phyloP scores from a whole-genome alignment of 2,113 vertebrate genomes.

The Sula dactylatra region DNA sequence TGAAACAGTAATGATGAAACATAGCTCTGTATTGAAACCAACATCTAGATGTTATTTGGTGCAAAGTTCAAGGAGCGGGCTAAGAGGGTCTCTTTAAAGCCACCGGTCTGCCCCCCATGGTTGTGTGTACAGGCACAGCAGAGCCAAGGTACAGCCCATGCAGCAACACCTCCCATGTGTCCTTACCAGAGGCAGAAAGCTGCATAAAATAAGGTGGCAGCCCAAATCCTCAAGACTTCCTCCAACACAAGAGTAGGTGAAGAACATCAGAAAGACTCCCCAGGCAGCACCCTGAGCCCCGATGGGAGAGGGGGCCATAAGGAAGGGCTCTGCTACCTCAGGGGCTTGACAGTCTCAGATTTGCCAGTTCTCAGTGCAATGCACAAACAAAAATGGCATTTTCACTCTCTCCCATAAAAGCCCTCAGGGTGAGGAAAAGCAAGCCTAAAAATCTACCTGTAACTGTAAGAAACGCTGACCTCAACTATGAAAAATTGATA shows the following conservation, averaged over 20 bases:
- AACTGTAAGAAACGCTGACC: background rate
- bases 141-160: background rate
- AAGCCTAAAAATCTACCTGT: background rate
- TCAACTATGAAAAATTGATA: background rate
- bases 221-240: background rate
- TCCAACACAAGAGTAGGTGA: background rate
- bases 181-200: background rate
- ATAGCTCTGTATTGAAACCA: background rate
- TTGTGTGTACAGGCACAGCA: fast-evolving
- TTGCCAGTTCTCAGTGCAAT: background rate
- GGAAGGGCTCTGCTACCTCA: fast-evolving
- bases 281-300: background rate
- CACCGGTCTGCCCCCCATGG: background rate
- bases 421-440: background rate
- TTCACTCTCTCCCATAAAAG: background rate
- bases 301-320: fast-evolving
- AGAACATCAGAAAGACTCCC: background rate
- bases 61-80: background rate
- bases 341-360: background rate
- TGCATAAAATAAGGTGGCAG: background rate
- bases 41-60: no score
- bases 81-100: background rate
- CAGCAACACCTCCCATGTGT: fast-evolving
- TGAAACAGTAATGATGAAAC: background rate
- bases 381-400: background rate